These are phyloP conservation scores for Puntigrus tetrazona DNA, from an alignment of 2,113 vertebrate genomes.

Conservation along the genomic window DNA sequence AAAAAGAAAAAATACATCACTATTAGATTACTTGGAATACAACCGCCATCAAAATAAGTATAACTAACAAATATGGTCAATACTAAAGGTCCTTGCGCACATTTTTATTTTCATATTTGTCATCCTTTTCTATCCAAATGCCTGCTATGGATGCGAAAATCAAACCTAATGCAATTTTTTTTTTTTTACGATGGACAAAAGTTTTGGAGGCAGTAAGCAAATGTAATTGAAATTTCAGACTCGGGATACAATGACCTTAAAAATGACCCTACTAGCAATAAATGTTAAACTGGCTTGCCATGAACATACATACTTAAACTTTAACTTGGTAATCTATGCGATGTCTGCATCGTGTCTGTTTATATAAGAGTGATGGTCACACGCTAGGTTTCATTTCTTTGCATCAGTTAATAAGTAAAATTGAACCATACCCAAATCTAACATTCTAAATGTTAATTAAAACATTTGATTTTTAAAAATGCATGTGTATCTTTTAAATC, in stretches of 20 bases:
- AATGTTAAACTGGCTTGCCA: constrained; percentile 4
- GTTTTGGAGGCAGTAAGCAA: no score
- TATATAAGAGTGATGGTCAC: not conserved
- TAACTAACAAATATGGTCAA: not conserved
- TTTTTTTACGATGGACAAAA: no score
- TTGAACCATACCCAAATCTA: not conserved
- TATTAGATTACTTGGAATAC: not conserved
- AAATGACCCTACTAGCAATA: not conserved
- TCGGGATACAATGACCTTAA: no score
- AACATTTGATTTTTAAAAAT: not conserved
- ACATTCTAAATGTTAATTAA: not conserved
- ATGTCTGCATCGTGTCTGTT: not conserved
- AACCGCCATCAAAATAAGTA: not conserved
- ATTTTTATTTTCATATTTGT: no score
- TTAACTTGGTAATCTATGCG: not conserved
- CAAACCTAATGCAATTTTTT: no score
- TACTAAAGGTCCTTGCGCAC: no score
- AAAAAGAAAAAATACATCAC: not conserved
- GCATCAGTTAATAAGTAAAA: not conserved
- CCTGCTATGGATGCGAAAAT: no score
- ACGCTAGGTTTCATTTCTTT: not conserved
- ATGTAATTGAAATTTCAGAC: no score
- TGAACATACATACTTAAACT: not conserved
- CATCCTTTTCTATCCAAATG: no score
- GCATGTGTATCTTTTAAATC: not conserved